Percentiles rank a stretch among this genome's conserved stretches.
phyloP scores from a whole-genome alignment of 2,113 vertebrate species.

The Xiphophorus maculatus region DNA sequence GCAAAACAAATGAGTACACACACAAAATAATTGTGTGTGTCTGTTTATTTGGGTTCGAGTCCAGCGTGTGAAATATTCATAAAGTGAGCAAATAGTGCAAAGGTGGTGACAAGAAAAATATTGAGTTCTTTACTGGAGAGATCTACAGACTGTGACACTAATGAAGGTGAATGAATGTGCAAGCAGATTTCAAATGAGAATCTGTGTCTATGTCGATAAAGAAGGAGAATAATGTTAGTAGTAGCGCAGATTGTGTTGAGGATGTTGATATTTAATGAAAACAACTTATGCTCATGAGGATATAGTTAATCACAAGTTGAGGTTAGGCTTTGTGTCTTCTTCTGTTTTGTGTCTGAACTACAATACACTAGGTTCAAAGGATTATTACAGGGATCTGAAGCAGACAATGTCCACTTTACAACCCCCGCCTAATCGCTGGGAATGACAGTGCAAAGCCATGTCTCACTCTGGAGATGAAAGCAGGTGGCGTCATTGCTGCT shows the following conservation, averaged over 20 bases:
- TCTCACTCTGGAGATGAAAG: constrained; percentile 64
- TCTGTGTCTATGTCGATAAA: constrained; percentile 9
- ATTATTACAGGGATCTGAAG: constrained; percentile 54
- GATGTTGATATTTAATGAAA: neutral
- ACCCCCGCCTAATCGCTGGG: constrained; percentile 33
- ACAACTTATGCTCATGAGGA: neutral
- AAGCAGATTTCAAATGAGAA: neutral
- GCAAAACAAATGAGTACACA: constrained; percentile 16
- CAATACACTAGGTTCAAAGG: constrained; percentile 39
- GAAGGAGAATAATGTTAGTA: neutral
- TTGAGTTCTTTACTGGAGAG: constrained; percentile 42
- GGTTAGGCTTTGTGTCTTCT: neutral
- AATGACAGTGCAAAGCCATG: constrained; percentile 63
- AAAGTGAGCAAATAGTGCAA: constrained; percentile 39
- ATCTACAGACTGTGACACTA: constrained; percentile 35
- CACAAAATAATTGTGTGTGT: constrained; percentile 16
- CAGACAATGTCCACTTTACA: constrained; percentile 43
- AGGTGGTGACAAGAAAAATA: constrained; percentile 43
- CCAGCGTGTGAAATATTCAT: constrained; percentile 36
- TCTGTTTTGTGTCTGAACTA: constrained; percentile 1
- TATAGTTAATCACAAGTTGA: neutral
- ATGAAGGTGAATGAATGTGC: constrained; percentile 48
- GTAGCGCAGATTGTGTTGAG: neutral
- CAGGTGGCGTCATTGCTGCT: constrained; percentile 17
- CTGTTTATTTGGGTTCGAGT: neutral